A percentile compares a stretch with the other conserved stretches of the same genome.
Conservation (phyloP, 2,113 vertebrate genomes). For the Podilymbus podiceps region DNA sequence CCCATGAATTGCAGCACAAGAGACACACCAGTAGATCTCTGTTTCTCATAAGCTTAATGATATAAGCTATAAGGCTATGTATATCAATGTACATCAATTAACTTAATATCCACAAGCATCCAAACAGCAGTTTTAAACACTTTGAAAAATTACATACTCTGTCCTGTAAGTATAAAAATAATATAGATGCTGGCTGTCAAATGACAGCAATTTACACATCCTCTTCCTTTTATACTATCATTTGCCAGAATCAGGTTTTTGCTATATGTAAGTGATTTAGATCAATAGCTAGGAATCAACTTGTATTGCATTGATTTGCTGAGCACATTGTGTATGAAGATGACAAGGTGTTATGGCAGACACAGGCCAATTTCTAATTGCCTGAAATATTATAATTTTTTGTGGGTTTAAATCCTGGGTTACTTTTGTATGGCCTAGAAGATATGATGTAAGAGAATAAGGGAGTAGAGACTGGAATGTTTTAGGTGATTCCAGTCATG, state of each 20-base stretch:
- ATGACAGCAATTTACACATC: not conserved
- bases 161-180: not conserved
- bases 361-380: not conserved
- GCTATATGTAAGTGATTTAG: slow-evolving; percentile 6
- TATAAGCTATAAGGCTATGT: not conserved
- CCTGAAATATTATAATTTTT: not conserved
- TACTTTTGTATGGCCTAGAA: not conserved
- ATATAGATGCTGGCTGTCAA: slow-evolving; percentile 9
- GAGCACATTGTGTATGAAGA: slow-evolving; percentile 11
- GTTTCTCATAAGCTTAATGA: not conserved
- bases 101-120: not conserved
- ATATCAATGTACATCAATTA: not conserved
- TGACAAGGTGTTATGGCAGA: not conserved
- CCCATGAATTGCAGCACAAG: not conserved
- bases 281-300: slow-evolving; percentile 45
- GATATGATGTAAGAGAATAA: not conserved
- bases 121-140: not conserved
- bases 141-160: not conserved
- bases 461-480: not conserved
- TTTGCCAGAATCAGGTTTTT: slow-evolving; percentile 42
- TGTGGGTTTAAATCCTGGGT: not conserved
- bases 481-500: not conserved
- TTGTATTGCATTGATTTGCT: slow-evolving; percentile 27
- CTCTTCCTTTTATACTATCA: not conserved
- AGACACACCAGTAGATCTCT: not conserved